These are phyloP conservation scores for Cynaeus angustus DNA, from an alignment of 2,888 invertebrate species.

Conservation along the genomic window DNA sequence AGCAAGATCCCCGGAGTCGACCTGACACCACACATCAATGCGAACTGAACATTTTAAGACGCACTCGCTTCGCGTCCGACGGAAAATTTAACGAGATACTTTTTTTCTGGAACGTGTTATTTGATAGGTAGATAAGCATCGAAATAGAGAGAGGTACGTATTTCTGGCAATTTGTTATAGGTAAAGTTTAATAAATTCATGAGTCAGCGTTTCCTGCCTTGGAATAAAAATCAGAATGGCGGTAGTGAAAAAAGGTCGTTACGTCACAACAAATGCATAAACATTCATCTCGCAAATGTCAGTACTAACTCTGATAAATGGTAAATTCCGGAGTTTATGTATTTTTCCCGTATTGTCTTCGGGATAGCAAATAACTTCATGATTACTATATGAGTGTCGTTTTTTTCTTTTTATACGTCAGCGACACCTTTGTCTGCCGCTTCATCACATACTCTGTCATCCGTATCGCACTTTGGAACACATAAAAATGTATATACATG, in stretches of 20 bases:
- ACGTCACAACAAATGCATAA: conserved; percentile 27
- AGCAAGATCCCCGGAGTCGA: conserved; percentile 41
- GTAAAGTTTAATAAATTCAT: too few relatives aligned
- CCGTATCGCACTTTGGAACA: conserved; percentile 45
- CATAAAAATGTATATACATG: conserved; percentile 44
- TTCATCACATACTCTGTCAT: conserved; percentile 46
- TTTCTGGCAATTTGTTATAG: not conserved
- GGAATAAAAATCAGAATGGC: conserved; percentile 4
- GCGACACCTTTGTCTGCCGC: conserved; percentile 45
- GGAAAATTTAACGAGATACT: conserved; percentile 38
- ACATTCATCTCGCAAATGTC: conserved; percentile 27
- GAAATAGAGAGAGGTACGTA: not conserved
- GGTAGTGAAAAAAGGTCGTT: conserved; percentile 22
- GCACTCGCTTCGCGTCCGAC: conserved; percentile 7
- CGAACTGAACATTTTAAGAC: conserved; percentile 37
- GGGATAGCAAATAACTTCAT: conserved; percentile 40
- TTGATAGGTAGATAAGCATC: conserved; percentile 3
- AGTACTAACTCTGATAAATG: conserved; percentile 37
- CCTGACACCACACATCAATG: conserved; percentile 43
- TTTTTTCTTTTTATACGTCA: conserved; percentile 18
- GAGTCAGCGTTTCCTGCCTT: not conserved
- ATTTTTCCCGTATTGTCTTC: conserved; percentile 22
- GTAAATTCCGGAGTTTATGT: conserved; percentile 23
- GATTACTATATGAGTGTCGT: conserved; percentile 44
- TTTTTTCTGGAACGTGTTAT: conserved; percentile 10